Evolutionary conservation across 2,113 vertebrate species (phyloP), one percentile per base, ranked within the genome.

Genomic region (Ia io): DNA sequence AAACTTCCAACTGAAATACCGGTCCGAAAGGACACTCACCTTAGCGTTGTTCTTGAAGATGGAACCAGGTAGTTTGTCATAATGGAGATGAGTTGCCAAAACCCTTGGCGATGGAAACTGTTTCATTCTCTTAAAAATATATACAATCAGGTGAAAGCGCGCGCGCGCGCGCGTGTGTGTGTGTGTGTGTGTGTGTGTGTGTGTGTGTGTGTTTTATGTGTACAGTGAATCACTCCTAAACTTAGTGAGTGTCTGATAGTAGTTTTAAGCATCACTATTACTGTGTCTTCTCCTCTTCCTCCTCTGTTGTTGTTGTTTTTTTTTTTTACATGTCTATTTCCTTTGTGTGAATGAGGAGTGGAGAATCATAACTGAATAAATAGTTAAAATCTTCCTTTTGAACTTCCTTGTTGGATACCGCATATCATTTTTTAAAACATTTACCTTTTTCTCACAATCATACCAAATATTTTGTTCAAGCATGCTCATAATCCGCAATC

Each of bases 61-160:
- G 74, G 98, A 98, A 30, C 91, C 96, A 23, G 96, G 96, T 42
- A 98, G 90, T 49, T 79, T 95, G 69, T 97, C 97, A 13, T 96
- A 98, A 95, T 95, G 97, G 87, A 98, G 97, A 53, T 98, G 97
- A 37, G 97, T 97, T 95, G 98, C 94, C 92, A 98, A 61, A 95
- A 98, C 97, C 82, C 98, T 98, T 91, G 97, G 97, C n/a, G 98
- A 98, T 35, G 74, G 96, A 56, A 98, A 94, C 40, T 95, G 88
- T 88, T 98, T 98, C 97, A 98, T 98, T 88, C 97, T 98, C 98
- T 98, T 91, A 96, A 96, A 98, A 97, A 76, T 28, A 95, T 35
- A 92, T 78, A 97, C 17, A 91, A 71, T 89, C 89, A 12, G 18
- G 2, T 80, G 83, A 97, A 83, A 92, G 14, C 40, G 37, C 63